phyloP scores from a whole-genome alignment of 30 jellyfish, hydroid and myxozoan species.

The Pseudorhiza aurosa region DNA sequence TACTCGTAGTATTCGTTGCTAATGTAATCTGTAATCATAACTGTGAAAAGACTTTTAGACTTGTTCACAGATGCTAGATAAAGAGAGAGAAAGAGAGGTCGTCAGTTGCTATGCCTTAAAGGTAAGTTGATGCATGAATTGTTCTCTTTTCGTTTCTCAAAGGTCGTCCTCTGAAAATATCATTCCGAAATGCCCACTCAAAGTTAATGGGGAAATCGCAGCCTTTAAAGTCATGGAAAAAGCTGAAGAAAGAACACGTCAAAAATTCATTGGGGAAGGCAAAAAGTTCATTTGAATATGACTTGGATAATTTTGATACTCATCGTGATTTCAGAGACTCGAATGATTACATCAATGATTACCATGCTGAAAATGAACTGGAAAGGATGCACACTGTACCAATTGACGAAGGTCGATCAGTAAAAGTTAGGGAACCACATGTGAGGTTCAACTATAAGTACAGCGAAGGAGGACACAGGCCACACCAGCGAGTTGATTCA shows the following conservation, averaged over 20 bases:
- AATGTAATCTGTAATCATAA: no score
- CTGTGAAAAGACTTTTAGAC: no score
- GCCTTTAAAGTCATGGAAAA: neutral
- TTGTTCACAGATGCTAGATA: no score
- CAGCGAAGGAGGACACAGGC: slow-evolving; percentile 4
- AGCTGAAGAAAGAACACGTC: slow-evolving; percentile 17
- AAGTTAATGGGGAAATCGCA: neutral
- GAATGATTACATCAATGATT: slow-evolving; percentile 11
- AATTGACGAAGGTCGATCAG: slow-evolving; percentile 19
- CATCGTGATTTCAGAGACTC: slow-evolving; percentile 1
- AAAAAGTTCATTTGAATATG: slow-evolving; percentile 39
- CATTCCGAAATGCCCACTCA: slow-evolving; percentile 1
- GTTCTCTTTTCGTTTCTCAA: no score
- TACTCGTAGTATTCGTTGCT: no score
- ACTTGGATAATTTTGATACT: slow-evolving; percentile 6
- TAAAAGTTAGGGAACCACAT: slow-evolving; percentile 29
- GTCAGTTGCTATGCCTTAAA: no score
- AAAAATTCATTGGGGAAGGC: slow-evolving; percentile 50
- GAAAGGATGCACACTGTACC: slow-evolving; percentile 40
- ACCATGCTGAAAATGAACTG: slow-evolving; percentile 39
- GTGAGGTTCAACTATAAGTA: slow-evolving; percentile 23
- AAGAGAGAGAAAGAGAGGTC: no score
- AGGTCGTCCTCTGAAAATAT: slow-evolving; percentile 20
- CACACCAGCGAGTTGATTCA: slow-evolving; percentile 45
- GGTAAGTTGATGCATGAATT: no score